These are phyloP conservation scores for Hylaea fasciaria DNA, from an alignment of 2,888 invertebrate species.

Conservation along the genomic window DNA sequence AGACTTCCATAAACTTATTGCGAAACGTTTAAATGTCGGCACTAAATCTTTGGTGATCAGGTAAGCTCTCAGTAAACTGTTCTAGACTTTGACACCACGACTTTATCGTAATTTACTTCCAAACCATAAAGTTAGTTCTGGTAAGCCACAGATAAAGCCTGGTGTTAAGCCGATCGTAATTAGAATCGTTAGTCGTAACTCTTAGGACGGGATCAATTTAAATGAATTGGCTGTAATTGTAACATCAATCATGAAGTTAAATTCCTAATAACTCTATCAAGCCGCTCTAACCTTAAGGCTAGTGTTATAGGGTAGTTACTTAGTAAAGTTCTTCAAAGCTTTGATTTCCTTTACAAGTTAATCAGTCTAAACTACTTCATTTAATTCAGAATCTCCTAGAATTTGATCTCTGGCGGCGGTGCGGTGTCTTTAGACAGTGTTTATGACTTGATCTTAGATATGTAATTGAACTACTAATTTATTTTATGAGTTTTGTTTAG, in stretches of 20 bases:
- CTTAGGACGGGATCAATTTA: constrained; percentile 9
- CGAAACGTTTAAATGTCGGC: neutral
- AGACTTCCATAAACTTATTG: neutral
- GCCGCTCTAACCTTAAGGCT: neutral
- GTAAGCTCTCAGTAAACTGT: neutral
- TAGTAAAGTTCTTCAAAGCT: constrained; percentile 6
- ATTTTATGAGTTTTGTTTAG: no score
- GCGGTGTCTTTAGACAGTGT: neutral
- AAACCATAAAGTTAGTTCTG: constrained; percentile 5
- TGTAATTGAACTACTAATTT: no score
- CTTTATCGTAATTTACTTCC: neutral
- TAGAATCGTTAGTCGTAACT: constrained; percentile 14
- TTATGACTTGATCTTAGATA: neutral
- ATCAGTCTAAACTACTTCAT: constrained; percentile 7
- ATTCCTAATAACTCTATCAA: constrained; percentile 4
- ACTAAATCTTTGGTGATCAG: neutral
- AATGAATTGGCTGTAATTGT: constrained; percentile 12
- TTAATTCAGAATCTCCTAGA: constrained; percentile 9
- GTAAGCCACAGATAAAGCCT: constrained; percentile 2
- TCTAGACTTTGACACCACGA: neutral
- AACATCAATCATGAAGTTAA: constrained; percentile 3
- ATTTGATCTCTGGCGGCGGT: neutral
- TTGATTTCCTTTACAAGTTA: constrained; percentile 12
- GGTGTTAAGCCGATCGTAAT: constrained; percentile 8
- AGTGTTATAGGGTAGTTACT: neutral